Evolutionary conservation across 2,113 vertebrate species (phyloP), one percentile per base, ranked within the genome.

Genomic region (Condylura cristata): DNA sequence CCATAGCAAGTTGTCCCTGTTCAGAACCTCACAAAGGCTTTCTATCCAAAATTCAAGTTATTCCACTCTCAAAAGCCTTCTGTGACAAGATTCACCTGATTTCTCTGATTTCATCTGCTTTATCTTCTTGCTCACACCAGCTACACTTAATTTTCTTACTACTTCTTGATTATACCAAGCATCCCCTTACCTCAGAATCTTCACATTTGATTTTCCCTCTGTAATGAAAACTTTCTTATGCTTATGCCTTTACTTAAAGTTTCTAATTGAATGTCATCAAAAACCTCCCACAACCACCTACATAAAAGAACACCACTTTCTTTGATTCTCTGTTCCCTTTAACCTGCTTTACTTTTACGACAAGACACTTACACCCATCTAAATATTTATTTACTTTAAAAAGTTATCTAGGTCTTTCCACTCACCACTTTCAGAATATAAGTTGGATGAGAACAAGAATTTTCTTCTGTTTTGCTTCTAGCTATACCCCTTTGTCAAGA

Each of bases 341-440:
- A 86, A 72, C 3, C 6, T 37, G 60, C 26, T 81, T 80, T 68
- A 61, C 18, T 94, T 85, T 86, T 65, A 66, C 39, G 79, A 70
- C 37, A 65, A 22, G 17, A n/a, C 30, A 91, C 37, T 80, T 94
- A 28, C 4, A 68, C 82, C 12, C 30, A 68, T 39, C 39, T 63
- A 72, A 76, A 74, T 82, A n/a, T 30, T 72, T 92, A 41, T 80
- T 92, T 74, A 89, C 28, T 78, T 87, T 56, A 53, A 83, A 89
- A 56, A 93, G 83, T 74, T 46, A 87, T 46, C 48, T 70, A 8
- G 85, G 20, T 71, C 41, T 94, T 32, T 93, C 26, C 5, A 61
- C 9, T 44, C 39, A 41, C 14, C 22, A 58, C 2, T 18, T 8
- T 8, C 41, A 78, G 46, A 83, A 93, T 61, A 70, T 17, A 91